A percentile compares a stretch with the other conserved stretches of the same genome.
These are phyloP conservation scores for Euplagia quadripunctaria DNA, from an alignment of 2,888 invertebrate genomes.

Conservation along the genomic window DNA sequence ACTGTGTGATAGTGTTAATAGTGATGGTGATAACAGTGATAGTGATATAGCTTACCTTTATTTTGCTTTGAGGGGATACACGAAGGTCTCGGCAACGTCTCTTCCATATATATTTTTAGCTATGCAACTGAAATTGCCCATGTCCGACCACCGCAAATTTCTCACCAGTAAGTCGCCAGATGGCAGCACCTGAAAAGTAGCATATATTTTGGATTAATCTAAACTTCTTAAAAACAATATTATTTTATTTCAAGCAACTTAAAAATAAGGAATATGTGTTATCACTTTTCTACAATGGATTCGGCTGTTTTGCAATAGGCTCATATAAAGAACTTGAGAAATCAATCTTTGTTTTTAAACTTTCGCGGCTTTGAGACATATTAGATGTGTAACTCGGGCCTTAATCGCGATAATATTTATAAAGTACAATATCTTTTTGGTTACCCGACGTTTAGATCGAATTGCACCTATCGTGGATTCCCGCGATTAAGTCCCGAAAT, in stretches of 20 bases:
- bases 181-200: conserved; percentile 83
- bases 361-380: too few species aligned
- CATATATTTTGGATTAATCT: background rate
- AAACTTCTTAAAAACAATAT: background rate
- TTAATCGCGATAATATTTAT: too few species aligned
- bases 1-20: background rate
- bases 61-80: conserved; percentile 88
- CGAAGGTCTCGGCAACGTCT: conserved; percentile 89
- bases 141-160: conserved; percentile 91
- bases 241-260: background rate
- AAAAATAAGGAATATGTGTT: background rate
- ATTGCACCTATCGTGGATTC: too few species aligned
- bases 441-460: too few species aligned
- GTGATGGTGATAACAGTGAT: background rate
- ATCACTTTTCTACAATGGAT: background rate
- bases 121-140: conserved; percentile 94
- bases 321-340: background rate
- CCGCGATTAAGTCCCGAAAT: too few species aligned
- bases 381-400: too few species aligned
- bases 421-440: too few species aligned
- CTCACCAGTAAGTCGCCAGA: conserved; percentile 93
- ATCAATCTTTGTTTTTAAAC: too few species aligned
- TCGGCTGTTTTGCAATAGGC: background rate
- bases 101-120: conserved; percentile 90
- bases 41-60: conserved; percentile 52